Evolutionary conservation across 2,888 invertebrate species (phyloP).

Genomic region (Clistopyga incitator): DNA sequence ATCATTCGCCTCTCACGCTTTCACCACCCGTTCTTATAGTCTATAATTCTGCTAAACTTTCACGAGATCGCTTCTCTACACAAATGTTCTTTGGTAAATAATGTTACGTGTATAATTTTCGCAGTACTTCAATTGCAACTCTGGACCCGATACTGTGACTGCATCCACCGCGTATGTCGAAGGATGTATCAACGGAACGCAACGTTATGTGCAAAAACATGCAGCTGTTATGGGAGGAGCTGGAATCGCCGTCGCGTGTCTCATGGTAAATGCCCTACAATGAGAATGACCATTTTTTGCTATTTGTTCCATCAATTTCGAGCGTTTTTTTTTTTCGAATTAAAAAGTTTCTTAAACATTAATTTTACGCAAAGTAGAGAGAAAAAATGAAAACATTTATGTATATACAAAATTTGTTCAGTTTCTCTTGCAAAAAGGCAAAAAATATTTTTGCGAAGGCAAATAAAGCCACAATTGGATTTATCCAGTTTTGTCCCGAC

Average conservation of each 20-base stretch:
- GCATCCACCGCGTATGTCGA: slow-evolving; percentile 88
- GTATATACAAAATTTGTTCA: background rate
- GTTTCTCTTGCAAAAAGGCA: background rate
- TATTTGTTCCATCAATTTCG: too few relatives aligned
- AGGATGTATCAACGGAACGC: slow-evolving; percentile 91
- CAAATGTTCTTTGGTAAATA: slow-evolving; percentile 3
- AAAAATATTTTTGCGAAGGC: background rate
- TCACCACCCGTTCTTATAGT: slow-evolving; percentile 18
- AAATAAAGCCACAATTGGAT: background rate
- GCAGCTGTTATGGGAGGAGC: slow-evolving; percentile 92
- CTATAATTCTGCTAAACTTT: slow-evolving; percentile 40
- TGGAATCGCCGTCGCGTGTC: slow-evolving; percentile 92
- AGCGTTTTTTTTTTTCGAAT: too few relatives aligned
- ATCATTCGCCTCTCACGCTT: slow-evolving; percentile 44
- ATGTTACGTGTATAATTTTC: slow-evolving; percentile 70
- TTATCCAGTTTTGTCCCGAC: background rate
- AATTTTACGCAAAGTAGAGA: too few relatives aligned
- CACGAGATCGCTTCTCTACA: background rate
- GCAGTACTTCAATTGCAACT: slow-evolving; percentile 83
- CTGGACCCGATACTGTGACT: slow-evolving; percentile 81
- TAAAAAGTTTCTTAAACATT: too few relatives aligned
- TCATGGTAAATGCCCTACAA: slow-evolving; percentile 88
- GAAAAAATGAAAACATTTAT: slow-evolving; percentile 69
- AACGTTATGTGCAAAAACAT: slow-evolving; percentile 90
- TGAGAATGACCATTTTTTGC: too few relatives aligned